A percentile compares a stretch with the other conserved stretches of the same genome.
Conservation (phyloP, 2,888 invertebrate species). For the Hemicrepidius hirtus region DNA sequence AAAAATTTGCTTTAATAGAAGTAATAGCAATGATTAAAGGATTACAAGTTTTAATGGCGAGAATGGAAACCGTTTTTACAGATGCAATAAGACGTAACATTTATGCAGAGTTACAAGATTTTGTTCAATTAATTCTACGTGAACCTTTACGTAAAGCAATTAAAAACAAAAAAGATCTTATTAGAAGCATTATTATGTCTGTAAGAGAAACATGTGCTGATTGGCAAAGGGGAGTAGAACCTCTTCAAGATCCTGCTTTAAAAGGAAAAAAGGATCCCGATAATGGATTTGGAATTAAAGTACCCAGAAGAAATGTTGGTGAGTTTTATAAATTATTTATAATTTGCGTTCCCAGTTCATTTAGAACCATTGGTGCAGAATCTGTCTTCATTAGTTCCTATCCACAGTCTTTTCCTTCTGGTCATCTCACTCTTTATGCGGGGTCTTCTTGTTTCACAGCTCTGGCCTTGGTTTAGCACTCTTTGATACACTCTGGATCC, state of each 20-base stretch:
- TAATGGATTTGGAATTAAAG: conserved; percentile 92
- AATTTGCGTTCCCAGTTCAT: too few relatives aligned
- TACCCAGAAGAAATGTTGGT: conserved; percentile 95
- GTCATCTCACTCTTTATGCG: too few relatives aligned
- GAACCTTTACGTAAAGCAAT: conserved; percentile 97
- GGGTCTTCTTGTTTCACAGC: too few relatives aligned
- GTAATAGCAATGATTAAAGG: conserved; percentile 99
- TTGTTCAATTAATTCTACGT: conserved; percentile 90
- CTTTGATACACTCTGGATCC: too few relatives aligned
- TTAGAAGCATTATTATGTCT: conserved; percentile 95
- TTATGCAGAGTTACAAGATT: conserved; percentile 97
- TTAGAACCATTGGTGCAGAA: too few relatives aligned
- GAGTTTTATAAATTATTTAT: conserved; percentile 65
- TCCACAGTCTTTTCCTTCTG: too few relatives aligned
- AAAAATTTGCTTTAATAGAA: conserved; percentile 98
- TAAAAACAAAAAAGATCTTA: conserved; percentile 97
- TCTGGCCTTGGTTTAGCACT: too few relatives aligned
- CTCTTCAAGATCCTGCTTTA: conserved; percentile 92
- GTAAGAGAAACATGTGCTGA: conserved; percentile 98
- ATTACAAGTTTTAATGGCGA: conserved; percentile 95
- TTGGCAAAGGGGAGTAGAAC: conserved; percentile 94
- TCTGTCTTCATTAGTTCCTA: too few relatives aligned
- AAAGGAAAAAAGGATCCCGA: conserved; percentile 96
- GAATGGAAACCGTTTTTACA: conserved; percentile 97
- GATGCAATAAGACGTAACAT: conserved; percentile 93